Percentiles rank a stretch among this genome's conserved stretches.
phyloP scores from a whole-genome alignment of 2,888 invertebrate genomes.

The Nebria brevicollis region DNA sequence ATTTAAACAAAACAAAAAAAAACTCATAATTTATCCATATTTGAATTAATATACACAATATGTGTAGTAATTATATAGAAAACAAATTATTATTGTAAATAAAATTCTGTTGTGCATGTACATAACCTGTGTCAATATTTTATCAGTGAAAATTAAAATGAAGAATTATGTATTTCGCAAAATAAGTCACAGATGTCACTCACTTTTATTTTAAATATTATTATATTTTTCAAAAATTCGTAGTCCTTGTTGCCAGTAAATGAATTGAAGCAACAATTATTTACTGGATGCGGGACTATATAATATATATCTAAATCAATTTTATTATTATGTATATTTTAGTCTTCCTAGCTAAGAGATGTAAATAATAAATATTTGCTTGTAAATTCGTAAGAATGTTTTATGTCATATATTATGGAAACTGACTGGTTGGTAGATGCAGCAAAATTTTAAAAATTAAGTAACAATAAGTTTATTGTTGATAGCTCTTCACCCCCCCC shows the following conservation, averaged over 20 bases:
- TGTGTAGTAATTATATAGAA: conserved; percentile 24
- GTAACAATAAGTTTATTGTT: conserved; percentile 26
- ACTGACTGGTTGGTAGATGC: conserved; percentile 16
- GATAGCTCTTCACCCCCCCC: conserved; percentile 26
- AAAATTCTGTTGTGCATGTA: conserved; percentile 41
- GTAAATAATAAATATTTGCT: conserved; percentile 40
- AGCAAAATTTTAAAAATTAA: conserved; percentile 28
- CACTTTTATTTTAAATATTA: background rate
- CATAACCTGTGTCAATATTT: conserved; percentile 38
- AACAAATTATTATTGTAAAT: conserved; percentile 36
- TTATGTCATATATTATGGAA: conserved; percentile 17
- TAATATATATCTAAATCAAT: background rate
- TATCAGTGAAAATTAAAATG: conserved; percentile 11
- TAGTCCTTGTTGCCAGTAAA: background rate
- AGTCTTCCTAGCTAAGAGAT: conserved; percentile 38
- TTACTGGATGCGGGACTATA: conserved; percentile 3
- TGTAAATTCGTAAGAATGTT: conserved; percentile 33
- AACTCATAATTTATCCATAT: background rate
- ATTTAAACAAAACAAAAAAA: background rate
- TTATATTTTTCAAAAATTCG: background rate
- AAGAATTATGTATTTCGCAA: background rate
- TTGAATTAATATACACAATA: conserved; percentile 6
- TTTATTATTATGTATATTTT: conserved; percentile 40
- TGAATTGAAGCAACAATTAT: conserved; percentile 13
- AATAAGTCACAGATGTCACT: conserved; percentile 20